phyloP scores from a whole-genome alignment of 1,140 invertebrate species.

The Drosophila gunungcola region DNA sequence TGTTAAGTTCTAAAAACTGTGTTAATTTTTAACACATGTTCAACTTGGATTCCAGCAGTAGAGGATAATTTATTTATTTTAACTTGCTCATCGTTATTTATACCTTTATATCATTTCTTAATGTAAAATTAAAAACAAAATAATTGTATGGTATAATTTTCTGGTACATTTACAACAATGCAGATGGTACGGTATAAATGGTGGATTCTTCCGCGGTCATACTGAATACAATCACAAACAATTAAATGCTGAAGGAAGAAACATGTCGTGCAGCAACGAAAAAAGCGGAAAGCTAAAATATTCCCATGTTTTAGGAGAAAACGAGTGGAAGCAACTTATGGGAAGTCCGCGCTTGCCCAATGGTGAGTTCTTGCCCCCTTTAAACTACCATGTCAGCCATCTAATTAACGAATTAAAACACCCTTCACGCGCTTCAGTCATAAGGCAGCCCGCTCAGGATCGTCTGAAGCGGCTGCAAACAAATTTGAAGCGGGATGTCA shows the following conservation, averaged over 20 bases:
- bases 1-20: no score
- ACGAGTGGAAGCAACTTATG: background rate
- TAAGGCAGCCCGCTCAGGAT: constrained; percentile 58
- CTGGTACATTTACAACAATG: no score
- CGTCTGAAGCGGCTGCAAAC: constrained; percentile 71
- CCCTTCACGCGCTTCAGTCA: background rate
- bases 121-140: no score
- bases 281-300: background rate
- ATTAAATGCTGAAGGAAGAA: background rate
- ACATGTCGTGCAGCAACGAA: background rate
- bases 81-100: no score
- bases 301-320: background rate
- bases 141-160: no score
- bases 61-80: no score
- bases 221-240: background rate
- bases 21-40: no score
- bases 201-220: no score
- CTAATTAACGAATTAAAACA: background rate
- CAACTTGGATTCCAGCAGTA: no score
- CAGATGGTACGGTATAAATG: no score
- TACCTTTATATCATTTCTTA: no score
- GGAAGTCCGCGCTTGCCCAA: background rate
- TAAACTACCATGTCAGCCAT: no score
- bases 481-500: constrained; percentile 35
- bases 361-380: background rate